Evolutionary conservation across 2,888 invertebrate genomes (phyloP).

Genomic region (Thymelicus acteon): DNA sequence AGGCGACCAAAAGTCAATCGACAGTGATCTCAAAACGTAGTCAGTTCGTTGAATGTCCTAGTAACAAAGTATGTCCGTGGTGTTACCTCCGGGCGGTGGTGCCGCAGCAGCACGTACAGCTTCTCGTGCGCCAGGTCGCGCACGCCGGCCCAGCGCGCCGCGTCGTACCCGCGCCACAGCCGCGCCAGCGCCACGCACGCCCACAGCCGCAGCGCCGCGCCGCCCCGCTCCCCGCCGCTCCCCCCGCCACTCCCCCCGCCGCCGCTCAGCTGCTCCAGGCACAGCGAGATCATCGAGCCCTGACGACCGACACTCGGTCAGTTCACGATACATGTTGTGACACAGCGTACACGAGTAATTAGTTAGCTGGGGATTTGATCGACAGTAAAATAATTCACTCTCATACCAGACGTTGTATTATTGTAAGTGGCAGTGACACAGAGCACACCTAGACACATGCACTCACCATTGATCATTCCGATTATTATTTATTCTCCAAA

Average conservation of each 20-base stretch:
- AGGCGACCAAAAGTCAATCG: too few species aligned
- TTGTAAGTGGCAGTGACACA: too few species aligned
- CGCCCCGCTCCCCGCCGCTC: slow-evolving; percentile 85
- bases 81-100: slow-evolving; percentile 92
- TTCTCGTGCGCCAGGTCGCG: slow-evolving; percentile 98
- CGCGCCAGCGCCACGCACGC: slow-evolving; percentile 95
- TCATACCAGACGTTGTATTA: too few species aligned
- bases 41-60: too few species aligned
- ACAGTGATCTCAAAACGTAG: too few species aligned
- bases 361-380: too few species aligned
- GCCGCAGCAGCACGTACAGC: slow-evolving; percentile 91
- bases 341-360: too few species aligned
- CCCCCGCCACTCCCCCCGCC: slow-evolving; percentile 90
- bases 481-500: too few species aligned
- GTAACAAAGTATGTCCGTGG: background rate
- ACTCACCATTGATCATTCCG: too few species aligned
- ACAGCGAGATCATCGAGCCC: slow-evolving; percentile 95
- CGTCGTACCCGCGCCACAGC: slow-evolving; percentile 95
- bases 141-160: slow-evolving; percentile 97
- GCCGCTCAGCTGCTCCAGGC: slow-evolving; percentile 93
- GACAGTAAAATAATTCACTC: too few species aligned
- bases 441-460: too few species aligned
- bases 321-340: background rate
- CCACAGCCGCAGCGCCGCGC: slow-evolving; percentile 92
- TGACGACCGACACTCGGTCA: slow-evolving; percentile 65